phyloP scores from a whole-genome alignment of 2,797 vertebrate species.

The Rhynchonycteris naso region DNA sequence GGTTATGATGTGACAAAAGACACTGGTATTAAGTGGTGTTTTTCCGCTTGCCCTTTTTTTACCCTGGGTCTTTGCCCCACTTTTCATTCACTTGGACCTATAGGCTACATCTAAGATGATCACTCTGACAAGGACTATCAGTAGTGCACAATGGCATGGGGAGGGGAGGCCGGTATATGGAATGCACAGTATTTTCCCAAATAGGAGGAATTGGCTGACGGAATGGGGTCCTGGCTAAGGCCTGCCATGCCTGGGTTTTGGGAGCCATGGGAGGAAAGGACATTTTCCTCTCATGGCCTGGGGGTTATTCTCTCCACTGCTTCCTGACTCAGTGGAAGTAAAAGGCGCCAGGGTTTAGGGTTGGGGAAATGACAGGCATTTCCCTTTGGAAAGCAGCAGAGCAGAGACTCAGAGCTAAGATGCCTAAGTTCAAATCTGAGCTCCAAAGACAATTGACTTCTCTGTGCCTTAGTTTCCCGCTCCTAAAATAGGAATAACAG shows the following conservation, averaged over 20 bases:
- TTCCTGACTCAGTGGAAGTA: not conserved
- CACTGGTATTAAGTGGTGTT: not conserved
- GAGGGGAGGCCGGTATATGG: not conserved
- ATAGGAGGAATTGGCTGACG: not conserved
- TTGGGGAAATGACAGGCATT: not conserved
- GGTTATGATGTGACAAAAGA: not conserved
- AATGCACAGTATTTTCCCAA: not conserved
- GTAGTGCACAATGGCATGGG: not conserved
- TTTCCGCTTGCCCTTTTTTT: slow-evolving; percentile 30
- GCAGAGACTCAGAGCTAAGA: not conserved
- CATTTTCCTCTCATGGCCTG: not conserved
- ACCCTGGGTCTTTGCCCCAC: not conserved
- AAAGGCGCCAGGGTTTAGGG: not conserved
- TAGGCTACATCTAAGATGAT: not conserved
- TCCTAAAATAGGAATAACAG: not conserved
- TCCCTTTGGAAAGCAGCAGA: not conserved
- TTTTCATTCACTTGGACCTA: not conserved
- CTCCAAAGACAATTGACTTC: not conserved
- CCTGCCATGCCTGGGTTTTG: not conserved
- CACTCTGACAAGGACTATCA: not conserved
- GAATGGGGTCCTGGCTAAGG: not conserved
- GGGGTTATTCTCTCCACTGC: not conserved
- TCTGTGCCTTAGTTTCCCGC: not conserved
- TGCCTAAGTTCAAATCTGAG: not conserved
- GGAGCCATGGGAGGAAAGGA: not conserved